Conservation (phyloP, 1,140 invertebrate genomes). For the Calycopis cecrops region DNA sequence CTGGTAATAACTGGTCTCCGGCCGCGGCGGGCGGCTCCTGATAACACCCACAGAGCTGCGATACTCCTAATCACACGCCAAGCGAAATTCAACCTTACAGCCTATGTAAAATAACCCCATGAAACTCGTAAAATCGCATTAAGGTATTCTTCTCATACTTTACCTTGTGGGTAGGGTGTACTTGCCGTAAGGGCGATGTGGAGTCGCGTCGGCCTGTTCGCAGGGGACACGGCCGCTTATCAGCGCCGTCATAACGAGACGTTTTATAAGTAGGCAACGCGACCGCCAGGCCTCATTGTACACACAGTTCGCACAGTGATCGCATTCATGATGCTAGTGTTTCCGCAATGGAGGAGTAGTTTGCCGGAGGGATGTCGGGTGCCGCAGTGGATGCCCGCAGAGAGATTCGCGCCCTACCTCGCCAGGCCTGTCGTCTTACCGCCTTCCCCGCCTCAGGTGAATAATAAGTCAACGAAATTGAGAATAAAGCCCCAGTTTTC, state of each 20-base stretch:
- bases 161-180: no score
- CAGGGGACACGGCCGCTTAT: slow-evolving; percentile 64
- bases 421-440: slow-evolving; percentile 44
- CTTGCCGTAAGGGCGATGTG: background rate
- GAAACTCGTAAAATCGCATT: background rate
- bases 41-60: slow-evolving; percentile 48
- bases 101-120: background rate
- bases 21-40: slow-evolving; percentile 63
- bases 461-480: no score
- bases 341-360: slow-evolving; percentile 55
- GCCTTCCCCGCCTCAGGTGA: slow-evolving; percentile 50
- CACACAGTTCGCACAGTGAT: slow-evolving; percentile 45
- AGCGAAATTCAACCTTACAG: slow-evolving; percentile 21
- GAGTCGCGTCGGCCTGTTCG: slow-evolving; percentile 35
- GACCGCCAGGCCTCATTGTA: slow-evolving; percentile 49
- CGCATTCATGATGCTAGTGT: slow-evolving; percentile 56
- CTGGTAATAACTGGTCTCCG: slow-evolving; percentile 63
- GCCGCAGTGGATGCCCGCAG: slow-evolving; percentile 55
- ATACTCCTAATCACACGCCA: slow-evolving; percentile 14
- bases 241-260: slow-evolving; percentile 56
- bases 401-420: slow-evolving; percentile 59
- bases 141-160: no score
- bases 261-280: slow-evolving; percentile 65
- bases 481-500: no score
- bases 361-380: slow-evolving; percentile 47